A percentile compares a stretch with the other conserved stretches of the same genome.
Evolutionary conservation across 1,140 invertebrate species (phyloP).

Genomic region (Pomacea maculata): DNA sequence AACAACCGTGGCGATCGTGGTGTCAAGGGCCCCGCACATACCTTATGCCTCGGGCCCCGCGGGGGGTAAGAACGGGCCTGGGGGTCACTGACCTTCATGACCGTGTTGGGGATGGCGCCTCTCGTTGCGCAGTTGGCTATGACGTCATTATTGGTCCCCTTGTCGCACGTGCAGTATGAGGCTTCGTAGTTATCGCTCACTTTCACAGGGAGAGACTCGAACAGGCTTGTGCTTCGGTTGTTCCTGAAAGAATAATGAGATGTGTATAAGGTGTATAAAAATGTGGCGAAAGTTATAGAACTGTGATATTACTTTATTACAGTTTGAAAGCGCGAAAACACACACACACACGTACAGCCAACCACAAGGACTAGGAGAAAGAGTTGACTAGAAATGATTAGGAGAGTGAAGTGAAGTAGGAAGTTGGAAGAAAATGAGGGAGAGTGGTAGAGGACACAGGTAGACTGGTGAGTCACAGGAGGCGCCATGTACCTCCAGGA

Average conservation of each 20-base stretch:
- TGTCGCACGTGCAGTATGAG: neutral
- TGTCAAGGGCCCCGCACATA: too few relatives aligned
- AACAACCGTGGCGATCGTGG: too few relatives aligned
- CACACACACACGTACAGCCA: neutral
- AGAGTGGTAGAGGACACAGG: too few relatives aligned
- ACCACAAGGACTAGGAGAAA: neutral
- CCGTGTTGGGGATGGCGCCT: neutral
- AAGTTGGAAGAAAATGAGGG: neutral
- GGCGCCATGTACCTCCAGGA: conserved; percentile 19
- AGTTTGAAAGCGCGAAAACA: neutral
- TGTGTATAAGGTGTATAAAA: too few relatives aligned
- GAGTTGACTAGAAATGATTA: neutral
- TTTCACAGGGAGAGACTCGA: neutral
- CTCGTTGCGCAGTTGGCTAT: neutral
- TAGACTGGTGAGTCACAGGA: too few relatives aligned
- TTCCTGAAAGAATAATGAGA: neutral
- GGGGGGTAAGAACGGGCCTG: too few relatives aligned
- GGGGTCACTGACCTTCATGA: neutral
- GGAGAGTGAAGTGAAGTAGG: neutral
- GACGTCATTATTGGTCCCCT: neutral
- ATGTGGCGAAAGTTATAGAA: neutral
- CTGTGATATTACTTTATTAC: too few relatives aligned
- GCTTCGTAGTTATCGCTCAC: neutral
- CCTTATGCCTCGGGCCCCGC: too few relatives aligned
- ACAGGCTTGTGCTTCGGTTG: neutral